A percentile compares a stretch with the other conserved stretches of the same genome.
phyloP scores from a whole-genome alignment of 1,140 invertebrate genomes.

The Trichogramma pretiosum region DNA sequence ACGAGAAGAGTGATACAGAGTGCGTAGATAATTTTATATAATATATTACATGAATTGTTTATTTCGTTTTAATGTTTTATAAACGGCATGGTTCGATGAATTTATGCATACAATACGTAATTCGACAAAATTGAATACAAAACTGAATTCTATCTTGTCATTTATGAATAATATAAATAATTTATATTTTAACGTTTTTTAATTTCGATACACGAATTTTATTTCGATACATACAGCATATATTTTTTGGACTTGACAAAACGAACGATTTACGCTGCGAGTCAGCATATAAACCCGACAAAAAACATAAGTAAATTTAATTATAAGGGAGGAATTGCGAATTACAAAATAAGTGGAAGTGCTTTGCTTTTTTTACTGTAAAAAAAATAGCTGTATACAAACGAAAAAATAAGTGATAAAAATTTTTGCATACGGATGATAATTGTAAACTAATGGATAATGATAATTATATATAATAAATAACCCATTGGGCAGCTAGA shows the following conservation, averaged over 20 bases:
- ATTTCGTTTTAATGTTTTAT: too few species aligned
- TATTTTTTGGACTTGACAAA: constrained; percentile 17
- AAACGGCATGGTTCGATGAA: too few species aligned
- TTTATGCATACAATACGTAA: too few species aligned
- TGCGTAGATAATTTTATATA: constrained; percentile 38
- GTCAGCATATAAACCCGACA: constrained; percentile 11
- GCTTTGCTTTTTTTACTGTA: constrained; percentile 19
- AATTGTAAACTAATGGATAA: too few species aligned
- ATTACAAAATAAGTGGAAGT: constrained; percentile 15
- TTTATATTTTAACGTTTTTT: too few species aligned
- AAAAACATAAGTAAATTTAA: too few species aligned
- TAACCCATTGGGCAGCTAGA: constrained; percentile 12
- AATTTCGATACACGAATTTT: too few species aligned
- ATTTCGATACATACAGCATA: constrained; percentile 28
- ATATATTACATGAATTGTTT: too few species aligned
- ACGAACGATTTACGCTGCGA: constrained; percentile 6
- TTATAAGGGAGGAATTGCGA: constrained; percentile 13
- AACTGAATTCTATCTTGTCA: too few species aligned
- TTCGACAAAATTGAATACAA: too few species aligned
- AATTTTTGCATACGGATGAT: too few species aligned
- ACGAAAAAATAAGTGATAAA: constrained; percentile 7
- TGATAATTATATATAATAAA: too few species aligned
- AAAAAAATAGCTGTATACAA: constrained; percentile 2
- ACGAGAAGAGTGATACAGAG: constrained; percentile 2
- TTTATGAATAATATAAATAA: constrained; percentile 26